Percentiles rank a stretch among this genome's conserved stretches.
Evolutionary conservation across 2,797 vertebrate genomes (phyloP).

Genomic region (Enteromius argenteus): DNA sequence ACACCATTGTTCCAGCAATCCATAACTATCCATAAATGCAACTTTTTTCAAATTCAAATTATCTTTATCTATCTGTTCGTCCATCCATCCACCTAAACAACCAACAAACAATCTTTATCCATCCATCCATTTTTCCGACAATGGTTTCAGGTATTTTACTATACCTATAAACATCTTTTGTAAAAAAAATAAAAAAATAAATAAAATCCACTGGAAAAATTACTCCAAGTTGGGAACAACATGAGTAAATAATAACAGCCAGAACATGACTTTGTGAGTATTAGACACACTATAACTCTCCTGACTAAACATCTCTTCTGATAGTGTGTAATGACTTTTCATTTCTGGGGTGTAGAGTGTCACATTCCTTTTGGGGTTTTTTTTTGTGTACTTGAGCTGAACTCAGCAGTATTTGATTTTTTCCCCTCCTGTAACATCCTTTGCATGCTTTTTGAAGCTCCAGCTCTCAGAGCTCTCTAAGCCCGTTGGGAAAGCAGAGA

Average conservation of each 20-base stretch:
- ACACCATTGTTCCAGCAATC: too few species aligned
- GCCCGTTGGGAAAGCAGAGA: conserved; percentile 30
- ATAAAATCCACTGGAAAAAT: neutral
- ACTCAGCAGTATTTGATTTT: conserved; percentile 23
- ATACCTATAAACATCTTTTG: neutral
- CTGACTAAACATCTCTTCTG: neutral
- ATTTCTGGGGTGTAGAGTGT: neutral
- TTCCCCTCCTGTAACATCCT: neutral
- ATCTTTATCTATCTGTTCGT: too few species aligned
- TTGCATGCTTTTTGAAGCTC: conserved; percentile 26
- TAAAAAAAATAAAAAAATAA: neutral
- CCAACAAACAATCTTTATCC: too few species aligned
- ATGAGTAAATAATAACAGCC: neutral
- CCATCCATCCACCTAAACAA: too few species aligned
- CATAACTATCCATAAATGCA: too few species aligned
- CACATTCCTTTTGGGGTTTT: neutral
- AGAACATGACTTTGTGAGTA: neutral
- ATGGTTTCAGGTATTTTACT: neutral
- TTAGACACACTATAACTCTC: neutral
- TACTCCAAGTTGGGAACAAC: neutral
- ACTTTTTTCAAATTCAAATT: too few species aligned
- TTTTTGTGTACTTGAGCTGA: conserved; percentile 20
- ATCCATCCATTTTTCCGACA: too few species aligned
- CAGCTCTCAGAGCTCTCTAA: neutral
- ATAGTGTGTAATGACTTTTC: neutral